These are phyloP conservation scores for Flexamia atlantica DNA, from an alignment of 2,888 invertebrate species.

Conservation along the genomic window DNA sequence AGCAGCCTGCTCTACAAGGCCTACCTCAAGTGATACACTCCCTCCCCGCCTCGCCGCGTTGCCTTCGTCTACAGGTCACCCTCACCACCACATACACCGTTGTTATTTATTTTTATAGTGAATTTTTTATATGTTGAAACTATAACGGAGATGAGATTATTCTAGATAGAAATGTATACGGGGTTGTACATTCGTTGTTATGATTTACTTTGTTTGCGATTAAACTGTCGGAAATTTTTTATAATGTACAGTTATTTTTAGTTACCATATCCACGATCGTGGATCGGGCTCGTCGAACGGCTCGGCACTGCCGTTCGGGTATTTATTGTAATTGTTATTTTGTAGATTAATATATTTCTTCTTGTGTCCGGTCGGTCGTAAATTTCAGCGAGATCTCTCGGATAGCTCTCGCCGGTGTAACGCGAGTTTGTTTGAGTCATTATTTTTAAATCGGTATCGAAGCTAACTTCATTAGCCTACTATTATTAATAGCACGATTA, in stretches of 20 bases:
- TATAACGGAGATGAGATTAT: slow-evolving; percentile 12
- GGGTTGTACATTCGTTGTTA: slow-evolving; percentile 61
- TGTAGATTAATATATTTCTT: slow-evolving; percentile 39
- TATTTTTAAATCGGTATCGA: slow-evolving; percentile 31
- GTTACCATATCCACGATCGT: slow-evolving; percentile 46
- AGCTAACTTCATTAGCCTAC: neutral
- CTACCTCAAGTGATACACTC: slow-evolving; percentile 86
- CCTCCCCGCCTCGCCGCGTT: slow-evolving; percentile 25
- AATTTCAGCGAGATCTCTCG: neutral
- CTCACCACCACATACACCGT: slow-evolving; percentile 1
- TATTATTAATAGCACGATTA: neutral
- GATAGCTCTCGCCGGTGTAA: neutral
- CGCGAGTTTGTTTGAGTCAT: slow-evolving; percentile 9
- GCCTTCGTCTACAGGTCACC: slow-evolving; percentile 36
- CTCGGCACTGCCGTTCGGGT: slow-evolving; percentile 11
- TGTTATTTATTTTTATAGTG: slow-evolving; percentile 59
- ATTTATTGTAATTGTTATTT: slow-evolving; percentile 49
- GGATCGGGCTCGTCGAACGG: slow-evolving; percentile 19
- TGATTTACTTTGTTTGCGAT: slow-evolving; percentile 43
- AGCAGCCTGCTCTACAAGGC: slow-evolving; percentile 87
- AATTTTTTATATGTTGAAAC: slow-evolving; percentile 57
- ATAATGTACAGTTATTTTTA: slow-evolving; percentile 58
- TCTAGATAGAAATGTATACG: slow-evolving; percentile 55
- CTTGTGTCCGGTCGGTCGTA: neutral
- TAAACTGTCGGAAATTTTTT: slow-evolving; percentile 24